Evolutionary conservation across 2,888 invertebrate species (phyloP).

Genomic region (Taenaris catops): DNA sequence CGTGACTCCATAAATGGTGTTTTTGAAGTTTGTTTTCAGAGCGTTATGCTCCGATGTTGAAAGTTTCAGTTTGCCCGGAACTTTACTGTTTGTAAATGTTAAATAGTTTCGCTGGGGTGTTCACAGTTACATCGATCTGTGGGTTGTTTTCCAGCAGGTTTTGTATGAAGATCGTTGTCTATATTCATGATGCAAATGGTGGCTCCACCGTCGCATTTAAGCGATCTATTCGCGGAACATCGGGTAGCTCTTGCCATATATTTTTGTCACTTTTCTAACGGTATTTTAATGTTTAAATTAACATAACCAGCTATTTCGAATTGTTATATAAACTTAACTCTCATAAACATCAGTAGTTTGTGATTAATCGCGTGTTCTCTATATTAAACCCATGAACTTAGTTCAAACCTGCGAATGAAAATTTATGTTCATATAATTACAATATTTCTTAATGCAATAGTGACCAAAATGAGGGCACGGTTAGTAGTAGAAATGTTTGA

Average conservation of each 20-base stretch:
- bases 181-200: conserved; percentile 68
- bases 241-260: conserved; percentile 12
- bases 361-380: too few species aligned
- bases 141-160: conserved; percentile 39
- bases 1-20: conserved; percentile 50
- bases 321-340: too few species aligned
- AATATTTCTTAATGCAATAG: too few species aligned
- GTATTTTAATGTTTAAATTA: too few species aligned
- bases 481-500: too few species aligned
- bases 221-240: conserved; percentile 47
- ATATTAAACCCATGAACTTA: too few species aligned
- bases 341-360: too few species aligned
- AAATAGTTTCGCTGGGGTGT: conserved; percentile 37
- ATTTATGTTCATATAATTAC: too few species aligned
- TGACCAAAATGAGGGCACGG: too few species aligned
- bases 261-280: conserved; percentile 10
- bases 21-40: too few species aligned
- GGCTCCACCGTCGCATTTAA: conserved; percentile 54
- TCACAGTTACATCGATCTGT: conserved; percentile 11
- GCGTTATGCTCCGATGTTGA: conserved; percentile 27
- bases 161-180: conserved; percentile 42
- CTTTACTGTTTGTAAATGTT: conserved; percentile 40
- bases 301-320: too few species aligned
- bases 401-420: too few species aligned
- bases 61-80: conserved; percentile 26